Evolutionary conservation across 1,140 invertebrate genomes (phyloP).

Genomic region (Eurosta solidaginis): DNA sequence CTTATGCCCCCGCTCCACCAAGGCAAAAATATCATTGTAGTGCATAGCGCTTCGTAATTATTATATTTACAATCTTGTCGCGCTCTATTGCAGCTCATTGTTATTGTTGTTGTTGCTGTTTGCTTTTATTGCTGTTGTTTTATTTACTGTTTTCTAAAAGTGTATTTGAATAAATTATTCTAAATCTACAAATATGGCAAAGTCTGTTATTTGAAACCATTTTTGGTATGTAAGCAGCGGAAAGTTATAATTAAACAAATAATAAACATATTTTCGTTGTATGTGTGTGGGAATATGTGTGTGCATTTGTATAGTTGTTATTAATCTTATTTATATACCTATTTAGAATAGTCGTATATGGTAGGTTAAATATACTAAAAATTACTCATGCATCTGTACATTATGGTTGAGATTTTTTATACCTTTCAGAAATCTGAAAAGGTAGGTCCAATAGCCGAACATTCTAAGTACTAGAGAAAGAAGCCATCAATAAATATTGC

Average conservation of each 20-base stretch:
- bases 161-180: neutral
- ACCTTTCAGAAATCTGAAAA: too few relatives aligned
- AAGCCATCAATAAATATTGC: too few relatives aligned
- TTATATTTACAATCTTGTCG: constrained; percentile 5
- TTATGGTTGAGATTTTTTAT: too few relatives aligned
- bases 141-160: neutral
- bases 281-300: too few relatives aligned
- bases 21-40: too few relatives aligned
- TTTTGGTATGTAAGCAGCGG: neutral
- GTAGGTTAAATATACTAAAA: too few relatives aligned
- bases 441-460: too few relatives aligned
- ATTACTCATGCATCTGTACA: too few relatives aligned
- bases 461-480: too few relatives aligned
- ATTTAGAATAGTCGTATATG: too few relatives aligned
- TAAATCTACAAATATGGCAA: constrained; percentile 11
- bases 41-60: neutral
- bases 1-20: neutral
- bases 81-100: neutral
- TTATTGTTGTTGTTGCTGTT: neutral
- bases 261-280: neutral
- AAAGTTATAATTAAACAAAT: neutral
- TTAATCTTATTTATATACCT: too few relatives aligned
- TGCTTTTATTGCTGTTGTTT: neutral
- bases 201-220: neutral
- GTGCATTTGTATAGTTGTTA: neutral